A percentile compares a stretch with the other conserved stretches of the same genome.
Conservation (phyloP, 1,140 invertebrate species). For the Metopolophium dirhodum region DNA sequence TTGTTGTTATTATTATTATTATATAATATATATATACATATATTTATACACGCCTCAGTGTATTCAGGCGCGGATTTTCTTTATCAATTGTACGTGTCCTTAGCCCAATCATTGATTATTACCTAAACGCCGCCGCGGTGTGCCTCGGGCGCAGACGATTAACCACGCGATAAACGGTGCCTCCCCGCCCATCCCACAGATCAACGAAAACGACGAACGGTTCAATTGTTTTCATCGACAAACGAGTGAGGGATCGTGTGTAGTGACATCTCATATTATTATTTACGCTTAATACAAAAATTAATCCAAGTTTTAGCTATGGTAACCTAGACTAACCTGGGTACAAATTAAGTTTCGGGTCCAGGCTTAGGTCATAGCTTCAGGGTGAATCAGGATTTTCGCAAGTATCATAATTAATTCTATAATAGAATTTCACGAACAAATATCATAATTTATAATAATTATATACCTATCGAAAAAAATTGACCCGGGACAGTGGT, state of each 20-base stretch:
- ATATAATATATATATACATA: not conserved
- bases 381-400: not conserved
- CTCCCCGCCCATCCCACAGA: not conserved
- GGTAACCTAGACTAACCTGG: not conserved
- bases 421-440: not conserved
- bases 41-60: not conserved
- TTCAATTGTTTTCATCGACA: not conserved
- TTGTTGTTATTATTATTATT: constrained; percentile 10
- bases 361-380: not conserved
- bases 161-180: not conserved
- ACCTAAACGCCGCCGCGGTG: not conserved
- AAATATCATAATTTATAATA: not conserved
- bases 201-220: not conserved
- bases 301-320: not conserved
- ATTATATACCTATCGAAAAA: not conserved
- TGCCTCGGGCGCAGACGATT: not conserved
- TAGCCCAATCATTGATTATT: constrained; percentile 30
- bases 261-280: not conserved
- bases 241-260: not conserved
- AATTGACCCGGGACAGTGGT: not conserved
- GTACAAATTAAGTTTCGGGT: not conserved
- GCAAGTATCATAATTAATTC: not conserved
- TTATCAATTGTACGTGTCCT: not conserved
- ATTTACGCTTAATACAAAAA: not conserved
- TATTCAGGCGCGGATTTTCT: constrained; percentile 11